Evolutionary conservation across 2,113 vertebrate genomes (phyloP), one percentile per base, ranked within the genome.

Genomic region (Podarcis muralis): DNA sequence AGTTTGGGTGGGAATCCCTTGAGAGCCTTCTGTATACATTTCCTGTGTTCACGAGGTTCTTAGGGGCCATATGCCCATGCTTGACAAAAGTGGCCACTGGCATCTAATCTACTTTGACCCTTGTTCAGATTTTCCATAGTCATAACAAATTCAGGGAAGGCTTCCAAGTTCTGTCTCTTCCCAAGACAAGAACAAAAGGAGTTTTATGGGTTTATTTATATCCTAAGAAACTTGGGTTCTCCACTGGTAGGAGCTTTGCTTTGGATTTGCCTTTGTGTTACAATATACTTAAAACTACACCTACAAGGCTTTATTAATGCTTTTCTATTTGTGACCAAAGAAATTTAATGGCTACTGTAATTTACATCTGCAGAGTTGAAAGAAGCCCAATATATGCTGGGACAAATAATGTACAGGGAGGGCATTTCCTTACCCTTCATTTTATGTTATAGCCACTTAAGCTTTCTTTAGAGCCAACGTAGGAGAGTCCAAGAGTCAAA

Each of bases 181-280:
- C 84, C 69, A 88, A 91, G 66, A 85, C 79, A 1, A 27, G 69
- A 91, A 68, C n/a, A 86, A 89, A 81, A 88, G 43, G 3, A 75
- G 81, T 65, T 85, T 88, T 9, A 85, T 32, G 32, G 90, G 57
- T 37, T 82, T 88, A 37, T 86, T 91, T 83, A 83, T 89, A 43
- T 57, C 0, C 69, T 88, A 53, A 0, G 0, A 85, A 90, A 75
- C 48, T 32, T 66, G 79, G 80, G 82, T 85, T 57, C 92, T 94
- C 92, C 90, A 90, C 89, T 84, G 62, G 90, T 90, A 88, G 88
- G 89, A 91, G 82, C 27, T 68, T n/a, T 91, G 25, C 65, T 43
- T 83, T 43, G n/a, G 37, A 27, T 71, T 69, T 83, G 37, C 25
- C 16, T 71, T n/a, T 48, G 40, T 22, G 40, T 6, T 62, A 35